Evolutionary conservation across 2,113 vertebrate species (phyloP).

Genomic region (Loxodonta africana): DNA sequence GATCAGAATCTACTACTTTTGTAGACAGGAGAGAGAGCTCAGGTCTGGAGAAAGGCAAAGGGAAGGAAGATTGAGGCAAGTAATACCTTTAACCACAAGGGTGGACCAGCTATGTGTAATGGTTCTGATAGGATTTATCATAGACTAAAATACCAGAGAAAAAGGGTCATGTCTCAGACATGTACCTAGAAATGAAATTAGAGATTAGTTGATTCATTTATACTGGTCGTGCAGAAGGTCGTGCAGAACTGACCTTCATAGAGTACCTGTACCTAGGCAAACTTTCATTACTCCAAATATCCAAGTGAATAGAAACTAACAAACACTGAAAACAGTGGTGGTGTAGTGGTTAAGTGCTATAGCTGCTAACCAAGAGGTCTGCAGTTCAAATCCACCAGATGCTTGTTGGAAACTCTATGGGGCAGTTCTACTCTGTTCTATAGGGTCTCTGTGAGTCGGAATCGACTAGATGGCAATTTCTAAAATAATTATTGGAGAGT

Average conservation of each 20-base stretch:
- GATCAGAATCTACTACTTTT: background rate
- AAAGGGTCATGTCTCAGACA: background rate
- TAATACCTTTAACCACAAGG: background rate
- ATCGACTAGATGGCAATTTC: too few species aligned
- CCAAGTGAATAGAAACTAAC: background rate
- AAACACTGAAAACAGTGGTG: background rate
- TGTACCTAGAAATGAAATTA: background rate
- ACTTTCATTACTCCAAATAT: background rate
- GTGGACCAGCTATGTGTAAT: background rate
- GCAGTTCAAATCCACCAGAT: too few species aligned
- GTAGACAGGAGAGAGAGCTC: background rate
- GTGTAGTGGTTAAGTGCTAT: too few species aligned
- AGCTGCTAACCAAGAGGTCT: too few species aligned
- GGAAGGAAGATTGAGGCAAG: background rate
- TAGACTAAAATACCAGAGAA: background rate
- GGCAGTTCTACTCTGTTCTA: too few species aligned
- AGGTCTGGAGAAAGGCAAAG: background rate
- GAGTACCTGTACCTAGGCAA: background rate
- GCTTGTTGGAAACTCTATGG: too few species aligned
- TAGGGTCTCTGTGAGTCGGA: too few species aligned
- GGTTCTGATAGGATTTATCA: background rate
- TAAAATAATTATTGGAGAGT: background rate
- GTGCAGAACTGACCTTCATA: background rate
- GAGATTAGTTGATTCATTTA: background rate
- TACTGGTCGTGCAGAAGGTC: background rate